Evolutionary conservation across 1,140 invertebrate species (phyloP), one percentile per base, ranked within the genome.

Genomic region (Drosophila azteca): DNA sequence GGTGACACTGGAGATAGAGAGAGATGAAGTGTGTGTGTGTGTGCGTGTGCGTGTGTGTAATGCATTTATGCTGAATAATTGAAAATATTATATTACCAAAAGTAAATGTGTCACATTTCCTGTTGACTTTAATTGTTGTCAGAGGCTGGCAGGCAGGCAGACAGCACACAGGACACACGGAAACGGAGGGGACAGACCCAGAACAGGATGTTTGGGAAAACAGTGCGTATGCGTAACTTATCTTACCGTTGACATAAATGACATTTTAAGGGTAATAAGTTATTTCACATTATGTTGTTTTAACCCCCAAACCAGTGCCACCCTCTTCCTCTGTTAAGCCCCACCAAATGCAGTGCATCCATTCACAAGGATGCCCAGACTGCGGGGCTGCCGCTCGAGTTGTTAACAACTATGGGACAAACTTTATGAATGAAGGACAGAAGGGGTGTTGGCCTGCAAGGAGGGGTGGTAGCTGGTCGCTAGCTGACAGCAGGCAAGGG

Each of bases 211-310:
- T 39, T 3, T 13, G 53, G 52, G 50, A 29, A 9, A 29, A 70
- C 74, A 62, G 78, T 75, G 75, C 70, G 82, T 87, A 78, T 87
- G 83, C 74, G 83, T 88, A 88, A 88, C 83, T 88, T 88, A 88
- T 88, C 83, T 88, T 88, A 82, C 67, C 83, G 83, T 88, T 88
- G 83, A 88, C 83, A 88, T 70, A 88, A 88, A 88, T 88, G 83
- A 88, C 83, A 88, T 88, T 88, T 88, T 88, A 88, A 88, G 83
- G 83, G 79, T 83, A 88, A 88, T 88, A 88, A 88, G 83, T 88
- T 88, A 88, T 88, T 88, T 88, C 83, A 71, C 83, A 88, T 88
- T 89, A 88, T 83, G 79, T 70, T 74, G 71, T 70, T 45, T 64
- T 63, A 64, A 73, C 62, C 63, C 53, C 45, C 35, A 6, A 3